Base-by-base conservation (phyloP, 2,888 invertebrate genomes). In the Lepeophtheirus nordmannii region DNA sequence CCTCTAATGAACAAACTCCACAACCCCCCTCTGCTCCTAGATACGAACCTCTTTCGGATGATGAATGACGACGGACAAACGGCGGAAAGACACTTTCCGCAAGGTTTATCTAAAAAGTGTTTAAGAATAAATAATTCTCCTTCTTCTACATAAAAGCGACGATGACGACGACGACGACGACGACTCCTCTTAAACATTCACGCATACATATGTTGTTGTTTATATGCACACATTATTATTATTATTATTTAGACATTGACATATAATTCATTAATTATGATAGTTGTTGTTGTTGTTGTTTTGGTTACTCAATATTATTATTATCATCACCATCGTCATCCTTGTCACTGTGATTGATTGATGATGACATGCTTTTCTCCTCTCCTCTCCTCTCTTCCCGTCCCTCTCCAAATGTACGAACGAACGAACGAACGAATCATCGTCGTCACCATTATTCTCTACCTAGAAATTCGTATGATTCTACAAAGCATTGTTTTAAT, bases 1-100 rank as follows among this genome's bases (percentile, higher is more conserved):
- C 14, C 30, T 11, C 8, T 1, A 22, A n/a, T n/a, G 30, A 22
- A 37, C n/a, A 14, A 12, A 5, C 66, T 23, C 20, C 66, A 14
- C 17, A 37, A 8, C 17, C 17, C n/a, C 23, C 66, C 14, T 46
- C 30, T 38, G 22, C 11, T 14, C 20, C 64, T 14, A 53, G 46
- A 64, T 66, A 66, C 41, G 66, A 66, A 23, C 66, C 66, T 11
- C 46, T 66, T 11, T 66, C 66, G 14, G 66, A 66, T 46, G 66
- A 66, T 41, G 66, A 66, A 38, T 66, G 66, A 66, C 59, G 46
- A 20, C 10, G 37, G 60, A 60, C 30, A 30, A 10, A 30, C 10
- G 12, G 23, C 10, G 12, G 23, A 23, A 23, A 30, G 37, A 11
- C 23, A 1, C 30, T 20, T 30, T 30, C 57, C 22, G 57, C 11